phyloP scores from a whole-genome alignment of 2,113 vertebrate species.

The Pomatostomus ruficeps region DNA sequence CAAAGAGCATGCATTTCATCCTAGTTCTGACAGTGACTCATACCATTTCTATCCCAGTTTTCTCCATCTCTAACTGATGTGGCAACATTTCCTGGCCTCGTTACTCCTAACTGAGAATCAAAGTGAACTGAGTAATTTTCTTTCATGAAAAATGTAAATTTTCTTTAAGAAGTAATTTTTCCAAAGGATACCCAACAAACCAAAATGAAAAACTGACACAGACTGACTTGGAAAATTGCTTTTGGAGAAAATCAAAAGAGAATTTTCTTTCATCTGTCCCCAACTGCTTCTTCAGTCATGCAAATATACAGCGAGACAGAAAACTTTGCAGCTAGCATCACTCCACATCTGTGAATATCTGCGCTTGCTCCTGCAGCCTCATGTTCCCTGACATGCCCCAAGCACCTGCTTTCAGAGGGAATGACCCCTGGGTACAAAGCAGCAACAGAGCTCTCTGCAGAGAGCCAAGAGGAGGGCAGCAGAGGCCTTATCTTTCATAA shows the following conservation, averaged over 20 bases:
- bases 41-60: neutral
- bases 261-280: neutral
- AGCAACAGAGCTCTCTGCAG: accelerated
- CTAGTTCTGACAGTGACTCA: neutral
- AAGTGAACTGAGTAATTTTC: neutral
- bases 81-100: neutral
- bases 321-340: neutral
- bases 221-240: neutral
- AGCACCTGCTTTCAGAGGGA: neutral
- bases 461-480: neutral
- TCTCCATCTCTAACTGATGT: neutral
- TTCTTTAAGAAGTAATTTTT: neutral
- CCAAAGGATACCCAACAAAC: neutral
- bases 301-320: neutral
- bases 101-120: neutral
- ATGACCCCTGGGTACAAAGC: neutral
- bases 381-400: neutral
- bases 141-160: neutral
- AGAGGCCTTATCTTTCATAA: neutral
- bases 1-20: neutral
- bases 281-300: neutral
- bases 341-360: neutral
- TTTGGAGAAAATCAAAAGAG: neutral
- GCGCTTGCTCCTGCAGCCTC: neutral
- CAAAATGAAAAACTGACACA: neutral